A percentile compares a stretch with the other conserved stretches of the same genome.
These are phyloP conservation scores for Luehdorfia chinensis DNA, from an alignment of 1,140 invertebrate species.

Conservation along the genomic window DNA sequence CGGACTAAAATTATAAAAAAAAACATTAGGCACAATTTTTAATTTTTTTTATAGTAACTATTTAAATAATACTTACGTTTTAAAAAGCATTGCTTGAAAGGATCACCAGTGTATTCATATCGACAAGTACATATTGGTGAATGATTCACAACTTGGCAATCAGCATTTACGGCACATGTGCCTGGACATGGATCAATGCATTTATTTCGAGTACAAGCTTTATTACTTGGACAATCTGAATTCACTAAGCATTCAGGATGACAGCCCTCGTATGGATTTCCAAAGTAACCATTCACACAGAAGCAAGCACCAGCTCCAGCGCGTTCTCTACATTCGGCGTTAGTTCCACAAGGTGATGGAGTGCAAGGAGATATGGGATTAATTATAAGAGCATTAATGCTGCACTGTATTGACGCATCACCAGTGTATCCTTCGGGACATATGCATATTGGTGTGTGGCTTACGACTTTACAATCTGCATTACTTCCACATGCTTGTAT, in stretches of 20 bases:
- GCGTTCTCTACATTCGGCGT: constrained; percentile 78
- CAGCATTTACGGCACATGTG: constrained; percentile 85
- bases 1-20: constrained; percentile 44
- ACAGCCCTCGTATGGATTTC: constrained; percentile 77
- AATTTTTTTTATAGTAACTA: constrained; percentile 3
- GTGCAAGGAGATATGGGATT: constrained; percentile 69
- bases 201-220: constrained; percentile 83
- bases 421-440: constrained; percentile 79
- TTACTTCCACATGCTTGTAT: constrained; percentile 84
- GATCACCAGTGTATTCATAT: constrained; percentile 84
- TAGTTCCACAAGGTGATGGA: constrained; percentile 79
- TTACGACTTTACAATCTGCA: constrained; percentile 83
- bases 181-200: constrained; percentile 85
- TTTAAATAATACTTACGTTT: constrained; percentile 43
- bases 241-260: constrained; percentile 76
- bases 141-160: constrained; percentile 86
- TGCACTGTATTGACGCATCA: constrained; percentile 79
- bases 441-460: constrained; percentile 81
- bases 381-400: constrained; percentile 36
- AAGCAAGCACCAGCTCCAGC: constrained; percentile 77
- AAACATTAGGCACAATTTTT: not conserved
- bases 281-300: constrained; percentile 76
- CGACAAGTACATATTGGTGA: constrained; percentile 86
- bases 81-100: constrained; percentile 78
- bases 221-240: constrained; percentile 80